Conservation (phyloP, 2,113 vertebrate species). For the Octodon degus region DNA sequence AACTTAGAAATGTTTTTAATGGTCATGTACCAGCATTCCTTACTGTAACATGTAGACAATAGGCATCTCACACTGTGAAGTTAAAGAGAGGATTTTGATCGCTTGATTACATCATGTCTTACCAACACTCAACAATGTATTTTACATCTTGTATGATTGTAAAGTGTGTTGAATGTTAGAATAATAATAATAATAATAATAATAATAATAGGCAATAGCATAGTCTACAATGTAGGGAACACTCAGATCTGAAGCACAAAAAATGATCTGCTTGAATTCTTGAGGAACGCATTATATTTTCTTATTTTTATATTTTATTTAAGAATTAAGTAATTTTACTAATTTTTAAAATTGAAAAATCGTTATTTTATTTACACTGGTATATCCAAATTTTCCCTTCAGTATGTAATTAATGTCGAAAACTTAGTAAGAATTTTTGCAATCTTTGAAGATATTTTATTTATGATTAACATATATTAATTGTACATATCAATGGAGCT, state of each 20-base stretch:
- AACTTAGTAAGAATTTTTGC: not conserved
- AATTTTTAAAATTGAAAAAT: not conserved
- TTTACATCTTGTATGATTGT: not conserved
- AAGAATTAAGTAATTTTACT: not conserved
- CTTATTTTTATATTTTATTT: not conserved
- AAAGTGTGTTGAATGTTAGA: not conserved
- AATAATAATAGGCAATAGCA: not conserved
- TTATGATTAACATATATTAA: not conserved
- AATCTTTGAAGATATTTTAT: not conserved
- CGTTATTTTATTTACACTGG: not conserved
- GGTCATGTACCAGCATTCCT: not conserved
- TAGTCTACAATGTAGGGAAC: not conserved
- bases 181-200: not conserved
- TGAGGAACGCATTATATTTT: not conserved
- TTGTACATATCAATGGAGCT: not conserved
- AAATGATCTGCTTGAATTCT: not conserved
- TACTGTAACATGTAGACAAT: not conserved
- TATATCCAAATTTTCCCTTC: not conserved
- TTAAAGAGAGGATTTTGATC: slow-evolving; percentile 3
- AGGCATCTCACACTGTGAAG: not conserved
- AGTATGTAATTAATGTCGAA: not conserved
- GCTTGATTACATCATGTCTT: not conserved
- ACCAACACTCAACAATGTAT: not conserved
- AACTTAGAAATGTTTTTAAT: not conserved
- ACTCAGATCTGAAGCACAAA: not conserved